These are phyloP conservation scores for Dascyllus trimaculatus DNA, from an alignment of 2,113 vertebrate genomes.

Conservation along the genomic window DNA sequence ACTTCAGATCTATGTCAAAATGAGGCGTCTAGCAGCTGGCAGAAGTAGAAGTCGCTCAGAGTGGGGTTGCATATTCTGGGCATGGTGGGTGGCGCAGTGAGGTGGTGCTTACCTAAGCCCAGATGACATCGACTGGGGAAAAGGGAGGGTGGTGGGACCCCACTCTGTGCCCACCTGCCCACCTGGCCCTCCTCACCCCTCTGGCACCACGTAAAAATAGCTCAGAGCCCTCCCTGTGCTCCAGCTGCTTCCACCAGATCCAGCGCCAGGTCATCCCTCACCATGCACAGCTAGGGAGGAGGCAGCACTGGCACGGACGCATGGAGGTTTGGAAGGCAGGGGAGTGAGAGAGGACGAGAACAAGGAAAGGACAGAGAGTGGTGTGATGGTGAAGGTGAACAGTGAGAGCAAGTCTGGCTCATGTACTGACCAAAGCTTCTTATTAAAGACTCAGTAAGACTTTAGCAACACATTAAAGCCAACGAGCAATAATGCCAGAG, in stretches of 20 bases:
- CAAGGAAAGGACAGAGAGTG: constrained; percentile 44
- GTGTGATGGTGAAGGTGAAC: constrained; percentile 54
- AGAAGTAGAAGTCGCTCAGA: constrained; percentile 7
- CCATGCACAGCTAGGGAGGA: constrained; percentile 67
- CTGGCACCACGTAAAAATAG: constrained; percentile 75
- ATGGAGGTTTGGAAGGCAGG: constrained; percentile 38
- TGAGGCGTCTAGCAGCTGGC: not conserved
- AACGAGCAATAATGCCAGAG: not conserved
- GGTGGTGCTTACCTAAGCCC: constrained; percentile 62
- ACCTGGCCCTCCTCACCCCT: constrained; percentile 65
- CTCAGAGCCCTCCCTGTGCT: constrained; percentile 56
- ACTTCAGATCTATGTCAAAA: not conserved
- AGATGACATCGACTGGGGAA: constrained; percentile 78
- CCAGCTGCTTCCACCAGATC: constrained; percentile 76
- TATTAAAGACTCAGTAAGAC: not conserved
- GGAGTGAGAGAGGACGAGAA: constrained; percentile 15
- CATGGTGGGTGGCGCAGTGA: constrained; percentile 38
- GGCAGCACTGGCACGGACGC: constrained; percentile 63
- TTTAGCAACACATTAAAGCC: constrained; percentile 1
- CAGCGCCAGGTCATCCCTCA: constrained; percentile 73
- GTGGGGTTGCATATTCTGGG: constrained; percentile 4
- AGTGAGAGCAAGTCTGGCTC: constrained; percentile 9
- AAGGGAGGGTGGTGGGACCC: constrained; percentile 63
- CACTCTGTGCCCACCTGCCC: constrained; percentile 80
- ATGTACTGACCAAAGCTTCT: constrained; percentile 10